phyloP scores from a whole-genome alignment of 1,140 invertebrate genomes.

The Helicorthomorpha holstii region DNA sequence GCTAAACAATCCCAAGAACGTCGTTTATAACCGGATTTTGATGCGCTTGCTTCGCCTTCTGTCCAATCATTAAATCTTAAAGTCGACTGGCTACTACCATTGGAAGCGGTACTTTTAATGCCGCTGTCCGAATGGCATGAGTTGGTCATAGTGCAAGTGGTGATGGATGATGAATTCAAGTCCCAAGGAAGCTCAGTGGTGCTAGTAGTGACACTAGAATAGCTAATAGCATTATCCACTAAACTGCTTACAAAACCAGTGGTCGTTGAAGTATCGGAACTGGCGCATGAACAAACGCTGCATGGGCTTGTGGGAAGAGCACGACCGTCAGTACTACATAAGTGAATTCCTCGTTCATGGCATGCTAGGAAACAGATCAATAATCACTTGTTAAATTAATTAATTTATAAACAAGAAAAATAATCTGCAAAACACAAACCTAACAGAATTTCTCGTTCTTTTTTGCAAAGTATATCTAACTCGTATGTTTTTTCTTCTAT shows the following conservation, averaged over 20 bases:
- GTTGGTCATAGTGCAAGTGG: conserved; percentile 1
- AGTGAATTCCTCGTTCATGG: conserved; percentile 9
- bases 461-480: conserved; percentile 58
- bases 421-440: conserved; percentile 16
- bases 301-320: conserved; percentile 8
- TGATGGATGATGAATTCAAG: no score
- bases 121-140: conserved; percentile 6
- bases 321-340: not conserved
- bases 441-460: conserved; percentile 52
- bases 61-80: not conserved
- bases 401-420: no score
- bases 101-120: not conserved
- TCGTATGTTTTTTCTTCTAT: conserved; percentile 72
- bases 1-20: not conserved
- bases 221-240: conserved; percentile 1
- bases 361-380: conserved; percentile 3
- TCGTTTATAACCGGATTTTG: not conserved
- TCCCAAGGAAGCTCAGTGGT: conserved; percentile 7
- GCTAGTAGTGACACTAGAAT: not conserved
- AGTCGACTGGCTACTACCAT: not conserved
- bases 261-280: conserved; percentile 7
- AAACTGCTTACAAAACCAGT: not conserved
- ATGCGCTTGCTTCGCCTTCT: not conserved
- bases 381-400: no score
- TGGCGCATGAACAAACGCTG: conserved; percentile 6